Evolutionary conservation across 2,797 vertebrate species (phyloP), one percentile per base, ranked within the genome.

Genomic region (Myripristis murdjan): DNA sequence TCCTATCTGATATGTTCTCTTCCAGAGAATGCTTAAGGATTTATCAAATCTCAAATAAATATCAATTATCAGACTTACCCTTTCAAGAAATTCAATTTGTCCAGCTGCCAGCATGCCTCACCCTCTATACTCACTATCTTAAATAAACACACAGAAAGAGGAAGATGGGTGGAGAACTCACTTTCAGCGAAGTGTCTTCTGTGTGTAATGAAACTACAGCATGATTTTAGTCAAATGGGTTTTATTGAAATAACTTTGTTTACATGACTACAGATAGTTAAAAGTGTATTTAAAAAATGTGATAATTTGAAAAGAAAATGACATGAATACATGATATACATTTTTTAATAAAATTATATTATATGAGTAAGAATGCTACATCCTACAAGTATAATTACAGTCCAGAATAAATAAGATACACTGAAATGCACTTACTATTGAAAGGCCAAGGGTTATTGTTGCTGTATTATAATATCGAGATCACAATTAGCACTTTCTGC

Each of bases 31-130:
- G n/a, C n/a, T n/a, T n/a, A n/a, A n/a, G n/a, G n/a, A n/a, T n/a
- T n/a, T 37, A 16, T 55, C 33, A 24, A 44, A 15, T 5, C n/a
- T n/a, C n/a, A n/a, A n/a, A n/a, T n/a, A n/a, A n/a, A n/a, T n/a
- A n/a, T n/a, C n/a, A n/a, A n/a, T n/a, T n/a, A n/a, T n/a, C 8
- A 28, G 51, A 26, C 73, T 79, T 83, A 86, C 79, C 79, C 6
- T 15, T 20, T 59, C n/a, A 2, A 8, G 11, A 20, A 4, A 4
- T 49, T 23, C 47, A 22, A 3, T 49, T 49, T 9, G 23, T 49
- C 22, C 7, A n/a, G 9, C 16, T 5, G 28, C 6, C 16, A 10
- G 35, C n/a, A 2, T n/a, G 31, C 28, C 24, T 55, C 10, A 47
- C 37, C 12, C 12, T 2, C 2, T 26, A 8, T 1, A 0, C 10